A percentile compares a stretch with the other conserved stretches of the same genome.
phyloP scores from a whole-genome alignment of 2,797 vertebrate species.

The Gambelia wislizenii region DNA sequence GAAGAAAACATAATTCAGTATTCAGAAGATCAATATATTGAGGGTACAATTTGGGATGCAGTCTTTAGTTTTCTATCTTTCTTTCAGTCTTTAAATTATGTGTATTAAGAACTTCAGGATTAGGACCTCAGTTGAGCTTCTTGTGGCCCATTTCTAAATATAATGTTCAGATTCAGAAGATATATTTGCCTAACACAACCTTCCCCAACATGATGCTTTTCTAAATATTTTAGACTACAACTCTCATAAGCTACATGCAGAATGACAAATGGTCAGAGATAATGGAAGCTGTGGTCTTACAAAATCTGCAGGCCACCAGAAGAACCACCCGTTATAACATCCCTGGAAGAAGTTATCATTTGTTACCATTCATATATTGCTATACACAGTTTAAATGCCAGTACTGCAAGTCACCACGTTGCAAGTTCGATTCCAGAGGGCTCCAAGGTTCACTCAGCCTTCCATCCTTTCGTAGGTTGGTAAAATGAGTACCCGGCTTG shows the following conservation, averaged over 20 bases:
- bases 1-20: slow-evolving; percentile 61
- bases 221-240: not conserved
- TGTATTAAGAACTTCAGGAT: slow-evolving; percentile 56
- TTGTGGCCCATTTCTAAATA: slow-evolving; percentile 19
- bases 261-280: not conserved
- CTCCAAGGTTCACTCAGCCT: too few species aligned
- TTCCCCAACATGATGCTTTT: not conserved
- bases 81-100: slow-evolving; percentile 51
- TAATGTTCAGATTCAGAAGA: slow-evolving; percentile 20
- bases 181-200: not conserved
- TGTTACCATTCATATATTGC: not conserved
- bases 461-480: too few species aligned
- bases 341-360: slow-evolving; percentile 25
- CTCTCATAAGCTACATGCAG: not conserved
- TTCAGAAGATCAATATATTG: slow-evolving; percentile 37
- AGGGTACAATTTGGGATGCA: slow-evolving; percentile 32
- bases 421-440: too few species aligned
- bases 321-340: slow-evolving; percentile 19
- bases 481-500: too few species aligned
- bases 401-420: too few species aligned
- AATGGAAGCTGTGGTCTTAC: not conserved
- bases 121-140: slow-evolving; percentile 16
- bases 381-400: not conserved
- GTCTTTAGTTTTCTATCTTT: slow-evolving; percentile 36
- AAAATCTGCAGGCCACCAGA: not conserved